phyloP scores from a whole-genome alignment of 2,797 vertebrate species.

The Macrochelys suwanniensis region DNA sequence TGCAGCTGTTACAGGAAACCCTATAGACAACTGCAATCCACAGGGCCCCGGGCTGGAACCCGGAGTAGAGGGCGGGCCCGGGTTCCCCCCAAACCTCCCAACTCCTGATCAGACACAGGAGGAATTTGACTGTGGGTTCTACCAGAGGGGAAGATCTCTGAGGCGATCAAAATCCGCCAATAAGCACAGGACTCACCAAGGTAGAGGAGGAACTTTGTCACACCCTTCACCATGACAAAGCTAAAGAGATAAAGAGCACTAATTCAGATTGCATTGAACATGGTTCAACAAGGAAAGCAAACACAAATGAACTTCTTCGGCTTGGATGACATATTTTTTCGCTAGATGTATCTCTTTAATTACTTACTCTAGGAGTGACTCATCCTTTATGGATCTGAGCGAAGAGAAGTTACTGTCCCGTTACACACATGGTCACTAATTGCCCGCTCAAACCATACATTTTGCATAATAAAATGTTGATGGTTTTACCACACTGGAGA shows the following conservation, averaged over 20 bases:
- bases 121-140: too few relatives aligned
- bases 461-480: slow-evolving; percentile 61
- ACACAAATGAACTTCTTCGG: background rate
- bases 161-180: too few relatives aligned
- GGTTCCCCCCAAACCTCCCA: too few relatives aligned
- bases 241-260: slow-evolving; percentile 57
- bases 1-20: too few relatives aligned
- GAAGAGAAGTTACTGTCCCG: slow-evolving; percentile 22
- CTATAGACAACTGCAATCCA: too few relatives aligned
- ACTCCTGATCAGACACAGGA: too few relatives aligned
- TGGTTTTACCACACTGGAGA: slow-evolving; percentile 38
- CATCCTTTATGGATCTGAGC: background rate
- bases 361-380: too few relatives aligned
- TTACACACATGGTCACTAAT: slow-evolving; percentile 32
- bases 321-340: background rate
- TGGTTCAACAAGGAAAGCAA: background rate
- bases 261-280: slow-evolving; percentile 10
- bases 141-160: too few relatives aligned
- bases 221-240: slow-evolving; percentile 56
- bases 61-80: too few relatives aligned
- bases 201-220: too few relatives aligned
- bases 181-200: too few relatives aligned
- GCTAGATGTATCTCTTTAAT: rapidly evolving
- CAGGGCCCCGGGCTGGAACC: too few relatives aligned
- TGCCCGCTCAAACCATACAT: slow-evolving; percentile 50